Evolutionary conservation across 2,888 invertebrate genomes (phyloP).

Genomic region (Aphodius granarius): DNA sequence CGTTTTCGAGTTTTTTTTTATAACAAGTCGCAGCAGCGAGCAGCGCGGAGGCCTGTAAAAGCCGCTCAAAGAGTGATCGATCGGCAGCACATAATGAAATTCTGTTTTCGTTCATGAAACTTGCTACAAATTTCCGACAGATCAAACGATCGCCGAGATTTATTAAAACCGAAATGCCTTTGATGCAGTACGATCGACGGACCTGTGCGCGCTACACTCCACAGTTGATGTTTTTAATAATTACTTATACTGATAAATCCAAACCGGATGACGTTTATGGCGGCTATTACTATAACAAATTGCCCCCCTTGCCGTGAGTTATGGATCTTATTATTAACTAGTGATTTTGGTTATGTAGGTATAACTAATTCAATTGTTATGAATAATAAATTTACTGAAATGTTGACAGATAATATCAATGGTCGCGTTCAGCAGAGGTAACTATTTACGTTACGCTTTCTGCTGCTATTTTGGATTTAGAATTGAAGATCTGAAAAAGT

Average conservation of each 20-base stretch:
- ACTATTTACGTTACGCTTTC: too few species aligned
- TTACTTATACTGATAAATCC: background rate
- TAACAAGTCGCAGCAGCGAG: background rate
- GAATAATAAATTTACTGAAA: too few species aligned
- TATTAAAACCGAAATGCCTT: constrained; percentile 24
- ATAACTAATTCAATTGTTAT: background rate
- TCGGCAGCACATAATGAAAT: constrained; percentile 25
- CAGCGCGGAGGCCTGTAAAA: background rate
- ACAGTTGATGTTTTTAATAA: background rate
- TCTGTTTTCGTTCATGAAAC: constrained; percentile 24
- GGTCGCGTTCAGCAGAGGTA: too few species aligned
- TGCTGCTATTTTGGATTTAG: too few species aligned
- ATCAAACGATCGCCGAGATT: constrained; percentile 22
- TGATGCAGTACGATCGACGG: background rate
- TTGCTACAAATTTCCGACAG: constrained; percentile 22
- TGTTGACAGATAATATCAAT: too few species aligned
- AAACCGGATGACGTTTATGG: background rate
- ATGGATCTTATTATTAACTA: background rate
- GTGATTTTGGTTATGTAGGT: background rate
- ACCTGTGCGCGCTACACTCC: background rate
- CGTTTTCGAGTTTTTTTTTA: background rate
- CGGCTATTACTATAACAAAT: background rate
- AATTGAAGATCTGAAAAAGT: too few species aligned
- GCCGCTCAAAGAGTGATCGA: constrained; percentile 7
- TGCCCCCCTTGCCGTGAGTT: background rate